These are phyloP conservation scores for Zygaena filipendulae DNA, from an alignment of 2,888 invertebrate species.

Conservation along the genomic window DNA sequence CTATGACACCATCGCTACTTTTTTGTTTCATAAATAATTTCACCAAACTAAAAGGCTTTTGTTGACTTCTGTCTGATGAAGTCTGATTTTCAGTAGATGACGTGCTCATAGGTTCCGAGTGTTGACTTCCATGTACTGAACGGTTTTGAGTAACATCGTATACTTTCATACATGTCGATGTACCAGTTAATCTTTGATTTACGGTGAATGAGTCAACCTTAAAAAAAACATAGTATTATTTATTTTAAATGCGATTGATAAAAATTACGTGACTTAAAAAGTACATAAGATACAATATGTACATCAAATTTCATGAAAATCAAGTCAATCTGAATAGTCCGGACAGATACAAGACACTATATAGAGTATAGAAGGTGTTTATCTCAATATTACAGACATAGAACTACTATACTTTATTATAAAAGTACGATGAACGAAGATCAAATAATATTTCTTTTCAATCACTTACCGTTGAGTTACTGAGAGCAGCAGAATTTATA, in stretches of 20 bases:
- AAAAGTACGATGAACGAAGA: no score
- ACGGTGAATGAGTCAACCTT: conserved; percentile 62
- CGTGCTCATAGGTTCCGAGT: conserved; percentile 63
- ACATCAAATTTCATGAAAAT: no score
- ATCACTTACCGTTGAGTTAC: conserved; percentile 76
- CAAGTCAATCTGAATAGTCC: no score
- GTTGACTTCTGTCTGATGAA: conserved; percentile 61
- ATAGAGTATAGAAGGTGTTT: no score
- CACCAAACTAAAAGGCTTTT: conserved; percentile 83
- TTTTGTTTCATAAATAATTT: conserved; percentile 92
- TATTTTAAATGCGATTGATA: conserved; percentile 8
- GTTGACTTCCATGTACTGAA: conserved; percentile 51
- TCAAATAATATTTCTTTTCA: no score
- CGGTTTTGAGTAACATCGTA: conserved; percentile 59
- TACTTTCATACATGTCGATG: conserved; percentile 56
- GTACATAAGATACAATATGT: no score
- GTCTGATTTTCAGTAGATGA: conserved; percentile 62
- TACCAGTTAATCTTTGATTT: conserved; percentile 53
- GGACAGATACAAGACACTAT: no score
- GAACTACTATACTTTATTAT: no score
- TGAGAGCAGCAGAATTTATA: conserved; percentile 66
- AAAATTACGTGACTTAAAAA: neutral
- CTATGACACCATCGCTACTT: conserved; percentile 79
- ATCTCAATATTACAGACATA: no score
- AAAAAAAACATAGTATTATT: conserved; percentile 26